Base-by-base conservation (phyloP, 92 coral and sea anemone species). In the Epizoanthus rinbou region DNA sequence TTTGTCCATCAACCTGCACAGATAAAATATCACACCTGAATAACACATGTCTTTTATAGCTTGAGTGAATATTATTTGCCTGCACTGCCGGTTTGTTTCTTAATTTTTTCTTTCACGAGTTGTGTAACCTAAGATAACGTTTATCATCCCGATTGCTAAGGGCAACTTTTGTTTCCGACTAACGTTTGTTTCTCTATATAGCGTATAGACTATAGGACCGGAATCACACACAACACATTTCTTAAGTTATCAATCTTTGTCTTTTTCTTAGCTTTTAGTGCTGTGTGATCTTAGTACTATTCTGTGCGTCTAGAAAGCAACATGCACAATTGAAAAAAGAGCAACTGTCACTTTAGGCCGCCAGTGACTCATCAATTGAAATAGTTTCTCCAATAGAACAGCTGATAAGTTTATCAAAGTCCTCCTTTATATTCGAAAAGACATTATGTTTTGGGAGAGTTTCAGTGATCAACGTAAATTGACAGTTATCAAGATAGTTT, bases 331-430 rank as follows among this genome's bases (percentile, higher is more conserved):
- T 50, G 14, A 50, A 50, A 28, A 50, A 50, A 50, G 54, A 50
- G 54, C 54, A 50, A 50, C 14, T 50, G 54, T 50, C 54, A 50
- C 14, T 50, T 50, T 50, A 50, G 13, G 54, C 54, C 54, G 54
- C 16, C 13, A 50, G 14, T 50, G 54, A 50, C 54, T 0, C 54
- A 50, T 50, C 15, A 11, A 50, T 50, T 50, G 54, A 50, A 35
- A 24, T 24, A 28, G 0, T 11, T 15, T 15, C 3, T 8, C 8
- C n/a, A 14, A 15, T 7, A 67, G 50, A 67, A 67, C 73, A 67
- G 73, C 73, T 67, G 73, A 67, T 67, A 67, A 67, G 13, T 33
- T 67, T 67, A 67, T 67, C 19, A 25, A 62, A 19, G 18, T 39
- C 6, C 31, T 53, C 17, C 6, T 53, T 15, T 37, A 37, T 37